Conservation (phyloP, 2,113 vertebrate species). For the Chunga burmeisteri region DNA sequence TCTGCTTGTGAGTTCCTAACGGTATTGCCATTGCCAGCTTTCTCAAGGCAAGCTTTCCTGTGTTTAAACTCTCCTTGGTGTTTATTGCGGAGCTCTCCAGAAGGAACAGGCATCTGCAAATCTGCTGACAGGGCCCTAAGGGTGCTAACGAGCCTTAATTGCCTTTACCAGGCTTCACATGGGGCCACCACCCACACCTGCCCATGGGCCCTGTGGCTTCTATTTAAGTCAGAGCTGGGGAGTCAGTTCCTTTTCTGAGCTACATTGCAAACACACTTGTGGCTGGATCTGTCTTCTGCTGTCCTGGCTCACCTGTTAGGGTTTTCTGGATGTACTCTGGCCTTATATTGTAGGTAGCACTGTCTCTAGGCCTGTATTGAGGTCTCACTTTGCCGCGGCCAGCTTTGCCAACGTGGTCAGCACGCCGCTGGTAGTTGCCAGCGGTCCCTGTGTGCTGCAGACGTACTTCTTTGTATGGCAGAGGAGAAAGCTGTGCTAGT, state of each 20-base stretch:
- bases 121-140: background rate
- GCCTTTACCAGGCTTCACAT: background rate
- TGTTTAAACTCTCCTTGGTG: background rate
- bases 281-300: background rate
- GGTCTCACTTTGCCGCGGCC: too few relatives aligned
- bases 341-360: accelerated
- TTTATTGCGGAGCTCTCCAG: background rate
- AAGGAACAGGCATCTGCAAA: background rate
- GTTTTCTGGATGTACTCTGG: accelerated
- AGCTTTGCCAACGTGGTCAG: background rate
- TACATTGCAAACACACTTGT: accelerated
- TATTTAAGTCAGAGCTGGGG: background rate
- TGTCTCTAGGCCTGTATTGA: background rate
- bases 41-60: background rate
- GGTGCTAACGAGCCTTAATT: background rate
- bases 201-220: background rate
- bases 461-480: accelerated
- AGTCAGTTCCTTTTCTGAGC: accelerated
- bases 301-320: accelerated
- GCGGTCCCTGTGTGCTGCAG: too few relatives aligned
- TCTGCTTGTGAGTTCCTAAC: background rate
- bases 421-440: accelerated
- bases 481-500: background rate
- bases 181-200: background rate
- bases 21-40: background rate